Percentiles rank a stretch among this genome's conserved stretches.
These are phyloP conservation scores for Spongilla lacustris DNA, from an alignment of 37 sponge, comb jelly and placozoan genomes.

Conservation along the genomic window DNA sequence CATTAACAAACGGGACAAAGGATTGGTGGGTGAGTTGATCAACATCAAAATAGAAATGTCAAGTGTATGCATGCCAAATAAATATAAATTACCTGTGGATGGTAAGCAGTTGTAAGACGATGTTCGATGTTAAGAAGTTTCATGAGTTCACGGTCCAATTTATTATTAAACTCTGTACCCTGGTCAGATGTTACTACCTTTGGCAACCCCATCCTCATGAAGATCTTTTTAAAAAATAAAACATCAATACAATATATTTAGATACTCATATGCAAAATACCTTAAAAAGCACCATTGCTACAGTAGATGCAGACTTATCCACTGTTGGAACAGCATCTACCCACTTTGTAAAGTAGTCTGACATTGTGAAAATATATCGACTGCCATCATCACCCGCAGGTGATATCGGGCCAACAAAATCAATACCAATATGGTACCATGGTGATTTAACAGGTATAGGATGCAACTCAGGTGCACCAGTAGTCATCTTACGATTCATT, in stretches of 20 bases:
- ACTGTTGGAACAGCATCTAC: conserved; percentile 52
- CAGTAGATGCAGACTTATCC: conserved; percentile 45
- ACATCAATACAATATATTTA: too few species aligned
- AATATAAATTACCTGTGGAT: conserved; percentile 52
- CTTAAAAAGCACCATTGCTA: conserved; percentile 63
- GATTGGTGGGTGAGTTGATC: too few species aligned
- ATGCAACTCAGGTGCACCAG: conserved; percentile 45
- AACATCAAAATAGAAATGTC: too few species aligned
- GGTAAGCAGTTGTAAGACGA: conserved; percentile 54
- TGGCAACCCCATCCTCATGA: conserved; percentile 74
- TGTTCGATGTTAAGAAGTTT: conserved; percentile 38
- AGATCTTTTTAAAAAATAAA: conserved; percentile 27
- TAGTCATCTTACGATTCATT: conserved; percentile 57
- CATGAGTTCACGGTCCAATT: conserved; percentile 30
- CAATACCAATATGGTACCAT: conserved; percentile 73
- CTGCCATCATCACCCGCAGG: conserved; percentile 31
- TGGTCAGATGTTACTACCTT: conserved; percentile 48
- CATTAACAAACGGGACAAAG: too few species aligned
- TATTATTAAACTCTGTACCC: conserved; percentile 61
- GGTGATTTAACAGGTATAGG: conserved; percentile 57
- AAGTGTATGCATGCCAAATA: too few species aligned
- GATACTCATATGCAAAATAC: conserved; percentile 12
- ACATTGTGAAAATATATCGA: conserved; percentile 57
- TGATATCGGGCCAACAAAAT: conserved; percentile 61
- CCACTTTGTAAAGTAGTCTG: conserved; percentile 82